A percentile compares a stretch with the other conserved stretches of the same genome.
Conservation (phyloP, 1,140 invertebrate species). For the Trichoplusia ni region DNA sequence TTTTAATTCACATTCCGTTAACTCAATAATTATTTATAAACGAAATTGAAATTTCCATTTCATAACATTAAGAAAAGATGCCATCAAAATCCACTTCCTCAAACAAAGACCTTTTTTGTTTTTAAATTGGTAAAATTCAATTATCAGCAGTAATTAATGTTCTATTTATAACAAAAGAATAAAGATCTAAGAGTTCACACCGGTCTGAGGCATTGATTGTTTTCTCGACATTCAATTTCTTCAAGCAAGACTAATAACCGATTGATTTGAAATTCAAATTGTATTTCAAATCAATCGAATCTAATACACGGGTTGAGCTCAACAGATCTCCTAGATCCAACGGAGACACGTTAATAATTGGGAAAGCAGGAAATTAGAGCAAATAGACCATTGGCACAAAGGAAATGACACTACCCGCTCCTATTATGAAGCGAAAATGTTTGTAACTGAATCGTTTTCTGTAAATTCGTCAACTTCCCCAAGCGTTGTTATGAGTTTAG, state of each 20-base stretch:
- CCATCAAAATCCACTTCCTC: too few relatives aligned
- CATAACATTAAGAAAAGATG: too few relatives aligned
- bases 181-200: too few relatives aligned
- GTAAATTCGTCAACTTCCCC: not conserved
- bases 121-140: too few relatives aligned
- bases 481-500: not conserved
- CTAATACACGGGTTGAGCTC: conserved; percentile 4
- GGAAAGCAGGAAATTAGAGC: conserved; percentile 51
- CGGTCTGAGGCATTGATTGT: too few relatives aligned
- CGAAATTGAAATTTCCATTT: too few relatives aligned
- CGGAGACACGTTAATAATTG: conserved; percentile 44
- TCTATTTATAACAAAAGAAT: too few relatives aligned
- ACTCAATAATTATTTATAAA: too few relatives aligned
- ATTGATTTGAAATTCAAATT: conserved; percentile 28
- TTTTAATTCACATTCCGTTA: too few relatives aligned
- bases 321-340: conserved; percentile 38
- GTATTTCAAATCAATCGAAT: conserved; percentile 2
- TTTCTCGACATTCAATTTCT: conserved; percentile 10
- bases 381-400: conserved; percentile 56
- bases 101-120: too few relatives aligned
- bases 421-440: conserved; percentile 33
- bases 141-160: too few relatives aligned
- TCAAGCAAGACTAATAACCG: conserved; percentile 18
- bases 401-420: conserved; percentile 43
- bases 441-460: conserved; percentile 11